phyloP scores from a whole-genome alignment of 1,140 invertebrate species.

The Ooceraea biroi region DNA sequence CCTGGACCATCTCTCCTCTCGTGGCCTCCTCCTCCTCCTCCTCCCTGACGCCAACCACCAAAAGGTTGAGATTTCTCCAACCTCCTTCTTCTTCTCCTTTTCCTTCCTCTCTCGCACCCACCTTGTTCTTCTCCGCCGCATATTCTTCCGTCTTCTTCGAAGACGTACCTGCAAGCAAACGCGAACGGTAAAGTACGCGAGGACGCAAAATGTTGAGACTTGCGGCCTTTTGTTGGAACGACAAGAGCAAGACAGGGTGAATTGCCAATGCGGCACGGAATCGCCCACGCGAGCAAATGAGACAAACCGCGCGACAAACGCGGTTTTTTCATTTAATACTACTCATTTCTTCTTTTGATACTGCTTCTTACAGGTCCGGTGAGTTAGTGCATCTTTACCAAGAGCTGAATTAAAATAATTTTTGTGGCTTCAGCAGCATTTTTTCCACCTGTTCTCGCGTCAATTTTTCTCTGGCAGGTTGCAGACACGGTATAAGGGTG shows the following conservation, averaged over 20 bases:
- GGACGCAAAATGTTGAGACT: slow-evolving; percentile 67
- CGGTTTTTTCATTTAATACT: neutral
- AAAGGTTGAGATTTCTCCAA: slow-evolving; percentile 61
- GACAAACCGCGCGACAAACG: slow-evolving; percentile 24
- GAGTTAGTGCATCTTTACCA: too few relatives aligned
- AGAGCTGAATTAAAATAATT: too few relatives aligned
- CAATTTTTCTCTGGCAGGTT: slow-evolving; percentile 66
- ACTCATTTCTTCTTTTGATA: neutral
- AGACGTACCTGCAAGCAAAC: slow-evolving; percentile 4
- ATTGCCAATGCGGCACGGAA: neutral
- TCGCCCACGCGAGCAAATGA: slow-evolving; percentile 24
- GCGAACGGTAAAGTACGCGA: slow-evolving; percentile 41
- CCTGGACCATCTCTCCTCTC: slow-evolving; percentile 66
- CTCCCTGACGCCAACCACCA: slow-evolving; percentile 61
- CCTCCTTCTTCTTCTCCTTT: neutral
- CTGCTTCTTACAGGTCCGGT: too few relatives aligned
- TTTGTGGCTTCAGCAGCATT: too few relatives aligned
- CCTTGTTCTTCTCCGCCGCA: neutral
- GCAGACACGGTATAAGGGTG: slow-evolving; percentile 48
- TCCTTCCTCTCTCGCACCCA: neutral
- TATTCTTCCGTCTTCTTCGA: slow-evolving; percentile 11
- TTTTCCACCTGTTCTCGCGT: slow-evolving; percentile 53
- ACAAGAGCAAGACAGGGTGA: slow-evolving; percentile 41
- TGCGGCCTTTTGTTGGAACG: slow-evolving; percentile 33
- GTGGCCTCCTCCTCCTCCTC: slow-evolving; percentile 51